Base-by-base conservation (phyloP, 2,113 vertebrate genomes). In the Anarhynchus alexandrinus region DNA sequence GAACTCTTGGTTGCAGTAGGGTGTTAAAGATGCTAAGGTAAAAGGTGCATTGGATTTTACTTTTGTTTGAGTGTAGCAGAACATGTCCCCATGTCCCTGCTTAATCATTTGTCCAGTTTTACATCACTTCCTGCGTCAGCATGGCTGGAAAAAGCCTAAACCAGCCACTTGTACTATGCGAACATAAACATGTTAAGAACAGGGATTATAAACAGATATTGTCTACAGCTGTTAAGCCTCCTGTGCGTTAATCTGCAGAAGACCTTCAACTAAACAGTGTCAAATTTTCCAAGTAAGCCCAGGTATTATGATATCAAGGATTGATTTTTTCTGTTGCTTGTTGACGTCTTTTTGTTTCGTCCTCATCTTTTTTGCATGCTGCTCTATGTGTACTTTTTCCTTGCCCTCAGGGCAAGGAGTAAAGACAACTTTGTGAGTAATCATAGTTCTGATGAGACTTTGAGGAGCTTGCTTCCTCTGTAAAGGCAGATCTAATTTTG, bases 151-250 rank as follows among this genome's bases (percentile, higher is more conserved):
- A 88, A 94, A 94, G 76, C 57, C 34, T 64, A 92, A 94, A 96
- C 21, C 76, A 94, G 84, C 47, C 76, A 59, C 79, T 92, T 90
- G 66, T 74, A 21, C 82, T 80, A n/a, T 7, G 38, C 3, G 49
- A 95, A 85, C 64, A 85, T 93, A 96, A 96, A 88, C 86, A 49
- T 14, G 49, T 73, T 93, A 96, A 91, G 91, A 82, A 47, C 72
- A 71, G 71, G 90, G 76, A 90, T 93, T 96, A 85, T 93, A 96
- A 96, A 95, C 86, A 95, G 83, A 79, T 94, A 93, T 5, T 86
- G 58, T 91, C 86, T 90, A 38, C 54, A 55, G 72, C 76, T 71
- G 2, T 88, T 94, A 91, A 88, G 38, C 51, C 65, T 94, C 76
- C 70, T 79, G 40, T 83, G 65, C 69, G 61, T 94, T 96, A 93